These are phyloP conservation scores for Gallinago stenura DNA, from an alignment of 2,797 vertebrate species.

Conservation along the genomic window DNA sequence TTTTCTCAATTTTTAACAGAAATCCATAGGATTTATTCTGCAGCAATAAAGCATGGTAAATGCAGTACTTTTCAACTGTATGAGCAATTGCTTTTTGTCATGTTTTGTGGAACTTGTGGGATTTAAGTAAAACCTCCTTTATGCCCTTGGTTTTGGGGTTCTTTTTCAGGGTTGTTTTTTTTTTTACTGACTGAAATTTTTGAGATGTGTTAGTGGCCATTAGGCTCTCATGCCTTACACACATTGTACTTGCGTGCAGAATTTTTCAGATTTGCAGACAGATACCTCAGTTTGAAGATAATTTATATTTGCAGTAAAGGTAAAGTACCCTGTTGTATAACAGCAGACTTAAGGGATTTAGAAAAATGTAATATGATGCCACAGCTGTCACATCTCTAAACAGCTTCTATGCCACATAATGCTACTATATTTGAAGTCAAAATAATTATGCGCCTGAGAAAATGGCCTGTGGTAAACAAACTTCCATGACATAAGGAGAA, in stretches of 20 bases:
- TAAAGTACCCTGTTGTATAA: not conserved
- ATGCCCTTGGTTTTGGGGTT: not conserved
- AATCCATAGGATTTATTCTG: not conserved
- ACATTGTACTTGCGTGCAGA: not conserved
- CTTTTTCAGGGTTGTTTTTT: not conserved
- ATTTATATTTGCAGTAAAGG: not conserved
- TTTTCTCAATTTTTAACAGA: not conserved
- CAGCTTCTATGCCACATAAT: constrained; percentile 73
- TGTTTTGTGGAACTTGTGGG: not conserved
- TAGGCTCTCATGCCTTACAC: not conserved
- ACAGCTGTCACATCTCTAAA: constrained; percentile 80
- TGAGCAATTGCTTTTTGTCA: not conserved
- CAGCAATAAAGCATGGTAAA: not conserved
- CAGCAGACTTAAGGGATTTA: constrained; percentile 54
- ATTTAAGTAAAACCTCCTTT: not conserved
- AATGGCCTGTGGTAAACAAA: constrained; percentile 63
- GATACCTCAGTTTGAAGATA: not conserved
- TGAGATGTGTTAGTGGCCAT: not conserved
- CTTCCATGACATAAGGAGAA: not conserved
- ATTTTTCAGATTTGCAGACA: not conserved
- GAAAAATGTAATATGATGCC: constrained; percentile 62
- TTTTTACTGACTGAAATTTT: not conserved
- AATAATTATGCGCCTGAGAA: constrained; percentile 66
- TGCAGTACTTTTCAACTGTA: not conserved
- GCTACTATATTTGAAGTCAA: constrained; percentile 75